These are phyloP conservation scores for Chrysolina haemoptera DNA, from an alignment of 2,888 invertebrate species.

Conservation along the genomic window DNA sequence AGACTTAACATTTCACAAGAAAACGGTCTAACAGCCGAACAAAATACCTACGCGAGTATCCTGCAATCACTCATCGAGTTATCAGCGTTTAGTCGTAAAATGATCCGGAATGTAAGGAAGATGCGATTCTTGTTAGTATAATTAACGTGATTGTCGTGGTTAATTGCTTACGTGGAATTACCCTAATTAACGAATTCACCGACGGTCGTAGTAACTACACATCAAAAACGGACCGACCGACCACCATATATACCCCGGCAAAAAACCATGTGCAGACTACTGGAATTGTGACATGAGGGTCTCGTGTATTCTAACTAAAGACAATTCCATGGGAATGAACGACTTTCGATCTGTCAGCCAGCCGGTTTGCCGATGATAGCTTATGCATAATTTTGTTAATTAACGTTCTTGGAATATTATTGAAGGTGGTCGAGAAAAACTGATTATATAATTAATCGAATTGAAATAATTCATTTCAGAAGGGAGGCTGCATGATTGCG, in stretches of 20 bases:
- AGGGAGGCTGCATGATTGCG: too few species aligned
- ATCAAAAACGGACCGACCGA: constrained; percentile 30
- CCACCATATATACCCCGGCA: neutral
- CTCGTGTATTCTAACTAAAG: constrained; percentile 19
- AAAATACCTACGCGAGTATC: too few species aligned
- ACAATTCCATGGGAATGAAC: constrained; percentile 13
- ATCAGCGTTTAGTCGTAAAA: constrained; percentile 28
- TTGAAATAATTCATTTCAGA: neutral
- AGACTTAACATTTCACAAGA: too few species aligned
- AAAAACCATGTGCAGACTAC: neutral
- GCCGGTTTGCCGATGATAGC: neutral
- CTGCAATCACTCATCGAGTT: neutral
- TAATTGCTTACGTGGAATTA: constrained; percentile 50
- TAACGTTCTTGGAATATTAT: neutral
- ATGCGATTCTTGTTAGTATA: constrained; percentile 40
- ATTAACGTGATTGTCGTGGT: constrained; percentile 49
- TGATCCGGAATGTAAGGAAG: constrained; percentile 27
- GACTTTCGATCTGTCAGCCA: neutral
- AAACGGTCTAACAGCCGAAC: too few species aligned
- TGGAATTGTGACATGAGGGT: constrained; percentile 14
- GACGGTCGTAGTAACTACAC: constrained; percentile 31
- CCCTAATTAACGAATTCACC: constrained; percentile 51
- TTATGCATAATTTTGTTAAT: constrained; percentile 13
- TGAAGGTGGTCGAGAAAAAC: neutral
- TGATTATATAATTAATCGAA: neutral